phyloP scores from a whole-genome alignment of 2,113 vertebrate genomes.

The Mellivora capensis region DNA sequence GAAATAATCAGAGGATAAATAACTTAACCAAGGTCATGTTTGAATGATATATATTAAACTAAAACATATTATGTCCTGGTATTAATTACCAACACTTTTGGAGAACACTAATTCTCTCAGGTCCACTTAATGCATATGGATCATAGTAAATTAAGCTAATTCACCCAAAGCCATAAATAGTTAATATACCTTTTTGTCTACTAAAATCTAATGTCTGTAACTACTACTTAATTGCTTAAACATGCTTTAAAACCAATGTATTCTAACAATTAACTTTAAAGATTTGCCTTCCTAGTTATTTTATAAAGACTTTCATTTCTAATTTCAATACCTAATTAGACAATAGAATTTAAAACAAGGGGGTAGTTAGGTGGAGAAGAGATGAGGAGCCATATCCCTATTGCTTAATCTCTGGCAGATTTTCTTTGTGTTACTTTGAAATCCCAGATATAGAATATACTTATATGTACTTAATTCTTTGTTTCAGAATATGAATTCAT shows the following conservation, averaged over 20 bases:
- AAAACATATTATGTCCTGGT: not conserved
- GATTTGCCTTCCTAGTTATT: not conserved
- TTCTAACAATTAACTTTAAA: not conserved
- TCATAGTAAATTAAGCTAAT: not conserved
- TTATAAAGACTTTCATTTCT: not conserved
- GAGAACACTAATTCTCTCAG: not conserved
- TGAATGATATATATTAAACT: constrained; percentile 4
- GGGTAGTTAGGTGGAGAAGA: not conserved
- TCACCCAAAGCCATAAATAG: not conserved
- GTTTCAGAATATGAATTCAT: not conserved
- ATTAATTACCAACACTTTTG: not conserved
- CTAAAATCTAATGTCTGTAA: not conserved
- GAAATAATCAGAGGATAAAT: not conserved
- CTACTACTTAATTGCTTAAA: not conserved
- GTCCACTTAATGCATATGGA: not conserved
- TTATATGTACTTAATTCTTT: not conserved
- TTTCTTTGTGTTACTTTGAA: not conserved
- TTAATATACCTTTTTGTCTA: not conserved
- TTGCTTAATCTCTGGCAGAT: not conserved
- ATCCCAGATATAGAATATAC: not conserved
- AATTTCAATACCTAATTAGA: not conserved
- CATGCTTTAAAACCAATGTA: not conserved
- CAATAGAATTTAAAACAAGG: not conserved
- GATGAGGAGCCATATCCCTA: not conserved
- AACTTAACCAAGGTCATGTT: not conserved